Percentiles rank a stretch among this genome's conserved stretches.
Evolutionary conservation across 2,888 invertebrate genomes (phyloP).

Genomic region (Thecophora atra): DNA sequence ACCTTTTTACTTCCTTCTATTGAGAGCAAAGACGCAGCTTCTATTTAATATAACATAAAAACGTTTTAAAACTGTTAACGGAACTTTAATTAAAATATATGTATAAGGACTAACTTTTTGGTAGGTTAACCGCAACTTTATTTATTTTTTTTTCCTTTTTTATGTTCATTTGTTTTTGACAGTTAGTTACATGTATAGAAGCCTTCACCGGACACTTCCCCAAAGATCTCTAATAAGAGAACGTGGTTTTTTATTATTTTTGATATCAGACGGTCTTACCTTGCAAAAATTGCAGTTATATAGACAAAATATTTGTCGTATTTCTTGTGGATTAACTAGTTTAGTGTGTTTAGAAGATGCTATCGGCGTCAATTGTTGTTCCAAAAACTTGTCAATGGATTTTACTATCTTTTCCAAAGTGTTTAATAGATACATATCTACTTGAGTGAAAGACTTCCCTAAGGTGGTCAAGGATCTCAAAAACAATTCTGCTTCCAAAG

Average conservation of each 20-base stretch:
- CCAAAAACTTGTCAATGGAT: slow-evolving; percentile 54
- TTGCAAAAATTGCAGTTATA: slow-evolving; percentile 50
- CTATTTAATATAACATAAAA: slow-evolving; percentile 43
- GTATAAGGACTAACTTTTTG: slow-evolving; percentile 46
- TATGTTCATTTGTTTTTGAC: slow-evolving; percentile 39
- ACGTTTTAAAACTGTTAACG: background rate
- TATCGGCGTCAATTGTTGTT: slow-evolving; percentile 49
- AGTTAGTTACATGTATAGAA: slow-evolving; percentile 50
- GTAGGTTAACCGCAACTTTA: slow-evolving; percentile 39
- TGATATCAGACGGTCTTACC: too few species aligned
- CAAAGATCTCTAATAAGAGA: slow-evolving; percentile 44
- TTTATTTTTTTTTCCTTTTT: slow-evolving; percentile 9
- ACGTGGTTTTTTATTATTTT: too few species aligned
- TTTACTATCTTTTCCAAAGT: slow-evolving; percentile 51
- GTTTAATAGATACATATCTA: slow-evolving; percentile 52
- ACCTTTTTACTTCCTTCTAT: slow-evolving; percentile 49
- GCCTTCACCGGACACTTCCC: slow-evolving; percentile 52
- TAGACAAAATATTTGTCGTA: slow-evolving; percentile 49
- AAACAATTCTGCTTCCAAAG: slow-evolving; percentile 55
- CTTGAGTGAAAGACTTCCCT: slow-evolving; percentile 40
- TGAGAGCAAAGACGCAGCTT: slow-evolving; percentile 49
- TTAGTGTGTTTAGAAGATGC: slow-evolving; percentile 41
- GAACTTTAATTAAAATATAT: background rate
- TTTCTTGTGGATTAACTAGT: slow-evolving; percentile 48
- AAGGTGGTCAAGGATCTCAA: slow-evolving; percentile 49